Evolutionary conservation across 1,140 invertebrate genomes (phyloP).

Genomic region (Hycleus cichorii): DNA sequence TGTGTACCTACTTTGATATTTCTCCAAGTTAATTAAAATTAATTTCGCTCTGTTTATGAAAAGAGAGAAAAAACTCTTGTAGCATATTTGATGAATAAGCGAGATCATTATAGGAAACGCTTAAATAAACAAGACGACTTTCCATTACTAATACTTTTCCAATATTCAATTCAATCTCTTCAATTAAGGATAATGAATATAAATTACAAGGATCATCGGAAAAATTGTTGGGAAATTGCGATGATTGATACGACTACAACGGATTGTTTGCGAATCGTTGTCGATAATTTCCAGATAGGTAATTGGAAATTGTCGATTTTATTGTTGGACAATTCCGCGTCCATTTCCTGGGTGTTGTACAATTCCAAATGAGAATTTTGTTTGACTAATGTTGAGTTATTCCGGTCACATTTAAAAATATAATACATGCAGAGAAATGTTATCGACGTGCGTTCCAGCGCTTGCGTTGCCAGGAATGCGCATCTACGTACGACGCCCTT

Average conservation of each 20-base stretch:
- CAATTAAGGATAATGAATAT: conserved; percentile 19
- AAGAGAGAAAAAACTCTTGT: too few species aligned
- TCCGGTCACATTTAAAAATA: conserved; percentile 35
- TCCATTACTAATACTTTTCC: conserved; percentile 11
- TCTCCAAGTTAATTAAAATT: too few species aligned
- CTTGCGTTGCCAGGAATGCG: conserved; percentile 19
- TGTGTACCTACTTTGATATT: too few species aligned
- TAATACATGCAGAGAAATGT: conserved; percentile 32
- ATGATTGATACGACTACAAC: conserved; percentile 4
- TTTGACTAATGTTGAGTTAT: conserved; percentile 32
- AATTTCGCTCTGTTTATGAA: too few species aligned
- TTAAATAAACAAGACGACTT: too few species aligned
- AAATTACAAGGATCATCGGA: conserved; percentile 4
- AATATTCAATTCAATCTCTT: conserved; percentile 13
- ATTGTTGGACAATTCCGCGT: not conserved
- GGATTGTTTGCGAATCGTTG: too few species aligned
- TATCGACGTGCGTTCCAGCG: conserved; percentile 18
- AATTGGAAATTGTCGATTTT: too few species aligned
- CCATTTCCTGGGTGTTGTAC: conserved; percentile 14
- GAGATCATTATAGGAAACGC: too few species aligned
- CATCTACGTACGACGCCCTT: conserved; percentile 14
- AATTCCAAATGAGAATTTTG: conserved; percentile 29
- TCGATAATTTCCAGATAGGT: too few species aligned
- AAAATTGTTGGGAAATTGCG: conserved; percentile 1
- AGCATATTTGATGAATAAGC: too few species aligned